Evolutionary conservation across 2,888 invertebrate species (phyloP).

Genomic region (Andrena haemorrhoa): DNA sequence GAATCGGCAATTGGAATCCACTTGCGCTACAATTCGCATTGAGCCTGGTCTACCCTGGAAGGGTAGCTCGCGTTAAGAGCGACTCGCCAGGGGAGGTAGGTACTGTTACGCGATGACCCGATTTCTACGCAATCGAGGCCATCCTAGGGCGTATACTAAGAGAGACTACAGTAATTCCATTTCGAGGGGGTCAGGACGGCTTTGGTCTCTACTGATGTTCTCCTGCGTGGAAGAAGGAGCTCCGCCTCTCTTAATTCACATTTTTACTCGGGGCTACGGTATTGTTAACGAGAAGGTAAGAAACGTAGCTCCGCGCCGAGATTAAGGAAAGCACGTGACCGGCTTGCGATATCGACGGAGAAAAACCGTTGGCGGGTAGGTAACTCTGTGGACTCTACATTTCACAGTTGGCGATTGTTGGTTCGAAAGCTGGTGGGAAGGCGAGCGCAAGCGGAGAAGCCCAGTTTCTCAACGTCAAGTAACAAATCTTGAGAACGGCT

Average conservation of each 20-base stretch:
- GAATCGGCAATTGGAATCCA: background rate
- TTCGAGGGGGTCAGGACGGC: background rate
- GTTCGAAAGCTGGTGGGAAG: constrained; percentile 30
- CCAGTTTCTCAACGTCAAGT: constrained; percentile 75
- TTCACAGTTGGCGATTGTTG: constrained; percentile 57
- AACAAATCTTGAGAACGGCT: constrained; percentile 76
- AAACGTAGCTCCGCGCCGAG: constrained; percentile 4
- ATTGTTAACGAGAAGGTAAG: constrained; percentile 3
- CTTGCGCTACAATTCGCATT: constrained; percentile 27
- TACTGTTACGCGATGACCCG: constrained; percentile 1
- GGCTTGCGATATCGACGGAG: constrained; percentile 42
- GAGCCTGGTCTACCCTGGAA: constrained; percentile 8
- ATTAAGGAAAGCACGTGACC: constrained; percentile 58
- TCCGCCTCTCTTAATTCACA: background rate
- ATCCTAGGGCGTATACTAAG: constrained; percentile 2
- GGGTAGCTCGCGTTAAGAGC: constrained; percentile 3
- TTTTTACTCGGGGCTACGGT: background rate
- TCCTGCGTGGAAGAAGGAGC: no score
- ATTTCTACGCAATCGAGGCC: constrained; percentile 5
- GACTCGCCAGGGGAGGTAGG: constrained; percentile 1
- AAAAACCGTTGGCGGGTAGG: constrained; percentile 29
- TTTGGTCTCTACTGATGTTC: background rate
- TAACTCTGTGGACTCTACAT: constrained; percentile 34
- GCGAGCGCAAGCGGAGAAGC: constrained; percentile 40
- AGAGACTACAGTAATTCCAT: background rate